Conservation (phyloP, 1,140 invertebrate species). For the Brachionus sp. region DNA sequence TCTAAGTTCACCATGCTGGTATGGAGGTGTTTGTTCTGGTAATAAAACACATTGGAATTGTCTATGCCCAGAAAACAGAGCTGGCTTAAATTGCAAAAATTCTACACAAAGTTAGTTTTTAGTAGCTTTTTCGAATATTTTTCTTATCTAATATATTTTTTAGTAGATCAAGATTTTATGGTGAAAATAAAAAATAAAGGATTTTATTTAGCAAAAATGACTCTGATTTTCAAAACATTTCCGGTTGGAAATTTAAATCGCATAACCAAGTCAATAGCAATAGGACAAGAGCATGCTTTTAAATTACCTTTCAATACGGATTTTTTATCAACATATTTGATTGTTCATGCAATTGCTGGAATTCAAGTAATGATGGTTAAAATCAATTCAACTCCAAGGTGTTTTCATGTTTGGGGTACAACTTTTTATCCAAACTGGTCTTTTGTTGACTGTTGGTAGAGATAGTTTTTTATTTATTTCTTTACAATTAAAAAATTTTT, state of each 20-base stretch:
- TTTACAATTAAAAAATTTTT: background rate
- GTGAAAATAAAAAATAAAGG: conserved; percentile 39
- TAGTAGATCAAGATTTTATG: background rate
- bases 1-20: conserved; percentile 25
- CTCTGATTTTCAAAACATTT: background rate
- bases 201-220: background rate
- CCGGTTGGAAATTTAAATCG: background rate
- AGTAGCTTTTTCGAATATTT: background rate
- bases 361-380: background rate
- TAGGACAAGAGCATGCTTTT: background rate
- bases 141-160: background rate
- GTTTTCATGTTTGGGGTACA: conserved; percentile 44
- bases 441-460: background rate
- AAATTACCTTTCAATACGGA: background rate
- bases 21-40: conserved; percentile 1
- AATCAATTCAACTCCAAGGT: background rate
- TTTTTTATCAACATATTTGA: background rate
- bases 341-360: conserved; percentile 35
- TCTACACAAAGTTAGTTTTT: background rate
- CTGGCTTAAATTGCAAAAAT: conserved; percentile 32
- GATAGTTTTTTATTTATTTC: background rate
- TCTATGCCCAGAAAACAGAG: background rate
- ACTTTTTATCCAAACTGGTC: conserved; percentile 11
- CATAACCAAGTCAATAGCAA: background rate
- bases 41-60: conserved; percentile 6